These are phyloP conservation scores for Lepidocyrtoides sp. DNA, from an alignment of 2,888 invertebrate species.

Conservation along the genomic window DNA sequence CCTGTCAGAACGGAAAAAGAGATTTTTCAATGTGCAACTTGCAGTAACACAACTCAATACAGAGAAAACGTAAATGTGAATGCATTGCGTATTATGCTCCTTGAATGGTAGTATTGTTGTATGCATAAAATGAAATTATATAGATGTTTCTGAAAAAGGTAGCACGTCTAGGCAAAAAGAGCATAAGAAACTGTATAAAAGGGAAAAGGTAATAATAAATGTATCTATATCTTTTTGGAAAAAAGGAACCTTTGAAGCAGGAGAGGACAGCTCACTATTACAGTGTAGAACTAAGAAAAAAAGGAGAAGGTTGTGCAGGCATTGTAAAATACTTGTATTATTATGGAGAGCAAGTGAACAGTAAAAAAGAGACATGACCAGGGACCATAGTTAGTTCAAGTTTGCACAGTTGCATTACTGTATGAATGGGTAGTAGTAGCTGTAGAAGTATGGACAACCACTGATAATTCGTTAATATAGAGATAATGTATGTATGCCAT, in stretches of 20 bases:
- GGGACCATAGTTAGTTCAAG: conserved; percentile 40
- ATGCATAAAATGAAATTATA: conserved; percentile 43
- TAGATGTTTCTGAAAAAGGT: conserved; percentile 59
- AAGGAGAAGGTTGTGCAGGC: conserved; percentile 12
- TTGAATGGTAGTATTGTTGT: not conserved
- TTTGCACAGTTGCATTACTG: conserved; percentile 64
- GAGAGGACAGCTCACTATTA: conserved; percentile 55
- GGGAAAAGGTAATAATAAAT: conserved; percentile 37
- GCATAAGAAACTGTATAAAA: conserved; percentile 19
- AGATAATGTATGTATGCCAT: conserved; percentile 45
- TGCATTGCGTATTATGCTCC: not conserved
- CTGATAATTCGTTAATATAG: conserved; percentile 76
- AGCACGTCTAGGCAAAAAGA: conserved; percentile 3
- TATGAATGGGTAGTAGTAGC: conserved; percentile 51
- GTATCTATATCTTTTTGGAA: conserved; percentile 50
- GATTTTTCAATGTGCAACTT: conserved; percentile 68
- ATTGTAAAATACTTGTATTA: not conserved
- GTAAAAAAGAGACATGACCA: not conserved
- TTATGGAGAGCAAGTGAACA: not conserved
- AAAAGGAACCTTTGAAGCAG: conserved; percentile 49
- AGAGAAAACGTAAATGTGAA: conserved; percentile 2
- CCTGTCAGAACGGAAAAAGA: conserved; percentile 75
- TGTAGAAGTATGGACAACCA: conserved; percentile 67
- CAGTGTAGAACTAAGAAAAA: conserved; percentile 32
- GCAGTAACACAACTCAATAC: not conserved